Base-by-base conservation (phyloP, 2,797 vertebrate species). In the Phataginus tricuspis region DNA sequence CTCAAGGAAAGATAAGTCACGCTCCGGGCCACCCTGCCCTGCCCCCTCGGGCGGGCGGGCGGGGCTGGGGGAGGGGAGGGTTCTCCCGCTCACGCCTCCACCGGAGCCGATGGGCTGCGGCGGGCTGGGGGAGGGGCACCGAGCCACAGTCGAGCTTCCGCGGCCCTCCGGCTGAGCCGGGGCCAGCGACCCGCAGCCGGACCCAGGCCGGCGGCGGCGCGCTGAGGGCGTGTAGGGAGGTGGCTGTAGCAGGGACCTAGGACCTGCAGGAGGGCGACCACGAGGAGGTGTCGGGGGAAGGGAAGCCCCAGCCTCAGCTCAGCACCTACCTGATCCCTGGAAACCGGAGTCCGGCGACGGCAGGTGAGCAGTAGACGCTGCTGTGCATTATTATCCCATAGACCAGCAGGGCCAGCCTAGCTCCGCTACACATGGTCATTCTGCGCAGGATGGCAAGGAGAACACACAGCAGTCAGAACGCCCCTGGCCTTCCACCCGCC, bases 331-430 rank as follows among this genome's bases (percentile, higher is more conserved):
- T 99, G 98, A 99, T 98, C 77, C 98, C 98, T 71, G 99, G 99
- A 97, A 99, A 99, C 97, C 98, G 99, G 96, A 99, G 99, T 97
- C 98, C 98, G 96, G 99, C 99, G 97, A 99, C 99, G 42, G 99
- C 99, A 98, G 99, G 99, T 98, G 99, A 99, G 98, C 99, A 99
- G 99, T 99, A 99, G 98, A 99, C 98, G 98, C 99, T 99, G 99
- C 99, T 99, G 97, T 99, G 99, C 99, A 99, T 99, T 97, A 99
- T 98, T 98, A 99, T 99, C 97, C 99, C 99, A 98, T 99, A 99
- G 98, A 99, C 98, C 98, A 99, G 98, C 97, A 99, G 98, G 97
- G 98, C 99, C 98, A 99, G 98, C 97, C 99, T 99, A 97, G 99
- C 99, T 99, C 99, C 99, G 98, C 99, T 99, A 97, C 99, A 99